Conservation (phyloP, 2,113 vertebrate genomes). For the Ondatra zibethicus region DNA sequence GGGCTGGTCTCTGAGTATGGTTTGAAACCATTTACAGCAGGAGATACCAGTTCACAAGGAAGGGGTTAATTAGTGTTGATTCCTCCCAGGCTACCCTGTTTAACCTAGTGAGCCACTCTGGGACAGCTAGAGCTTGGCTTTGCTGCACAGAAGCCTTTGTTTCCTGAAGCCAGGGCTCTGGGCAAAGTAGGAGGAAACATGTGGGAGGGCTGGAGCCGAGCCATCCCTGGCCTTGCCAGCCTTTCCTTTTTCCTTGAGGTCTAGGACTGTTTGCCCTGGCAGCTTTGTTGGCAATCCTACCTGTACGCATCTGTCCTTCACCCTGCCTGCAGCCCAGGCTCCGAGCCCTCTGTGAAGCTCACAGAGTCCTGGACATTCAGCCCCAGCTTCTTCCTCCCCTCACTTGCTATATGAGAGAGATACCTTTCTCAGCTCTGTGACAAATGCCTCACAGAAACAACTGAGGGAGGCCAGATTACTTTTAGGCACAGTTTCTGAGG, state of each 20-base stretch:
- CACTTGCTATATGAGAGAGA: not conserved
- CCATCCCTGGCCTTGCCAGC: not conserved
- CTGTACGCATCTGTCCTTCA: not conserved
- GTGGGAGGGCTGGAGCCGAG: not conserved
- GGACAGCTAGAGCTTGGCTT: not conserved
- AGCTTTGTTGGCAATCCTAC: not conserved
- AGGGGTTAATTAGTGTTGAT: not conserved
- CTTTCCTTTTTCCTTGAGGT: not conserved
- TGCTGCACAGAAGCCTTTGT: not conserved
- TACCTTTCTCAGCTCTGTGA: not conserved
- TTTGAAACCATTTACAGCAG: not conserved
- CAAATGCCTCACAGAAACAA: not conserved
- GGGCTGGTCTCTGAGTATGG: not conserved
- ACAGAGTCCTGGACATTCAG: not conserved
- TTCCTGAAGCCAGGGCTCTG: not conserved
- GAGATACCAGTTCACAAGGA: not conserved
- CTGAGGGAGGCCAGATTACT: not conserved
- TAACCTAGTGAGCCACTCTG: not conserved
- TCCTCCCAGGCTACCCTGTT: not conserved
- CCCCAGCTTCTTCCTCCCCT: not conserved
- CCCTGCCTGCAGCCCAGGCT: not conserved
- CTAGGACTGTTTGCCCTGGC: not conserved
- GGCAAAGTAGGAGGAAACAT: not conserved
- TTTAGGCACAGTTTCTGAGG: not conserved
- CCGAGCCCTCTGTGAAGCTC: not conserved